phyloP scores from a whole-genome alignment of 2,113 vertebrate genomes.

The Sinocyclocheilus anshuiensis region DNA sequence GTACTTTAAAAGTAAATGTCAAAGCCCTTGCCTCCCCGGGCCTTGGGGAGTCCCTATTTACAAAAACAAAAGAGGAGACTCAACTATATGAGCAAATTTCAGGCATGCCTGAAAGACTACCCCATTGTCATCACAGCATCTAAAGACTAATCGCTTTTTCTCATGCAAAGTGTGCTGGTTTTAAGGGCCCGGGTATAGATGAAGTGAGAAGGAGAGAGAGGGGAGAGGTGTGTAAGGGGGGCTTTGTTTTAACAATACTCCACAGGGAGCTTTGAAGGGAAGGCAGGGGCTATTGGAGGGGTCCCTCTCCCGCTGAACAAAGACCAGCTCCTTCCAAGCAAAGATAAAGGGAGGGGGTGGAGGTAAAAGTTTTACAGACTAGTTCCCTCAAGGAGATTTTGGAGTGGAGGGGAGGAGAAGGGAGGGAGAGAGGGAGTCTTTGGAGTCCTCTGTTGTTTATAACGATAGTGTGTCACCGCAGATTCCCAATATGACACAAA shows the following conservation, averaged over 20 bases:
- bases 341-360: slow-evolving; percentile 60
- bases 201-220: slow-evolving; percentile 49
- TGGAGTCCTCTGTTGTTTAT: slow-evolving; percentile 61
- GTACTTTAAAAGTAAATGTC: slow-evolving; percentile 67
- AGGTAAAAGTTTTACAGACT: slow-evolving; percentile 67
- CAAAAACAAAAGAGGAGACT: slow-evolving; percentile 71
- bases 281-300: slow-evolving; percentile 55
- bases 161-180: slow-evolving; percentile 79
- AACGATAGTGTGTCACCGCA: slow-evolving; percentile 67
- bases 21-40: slow-evolving; percentile 59
- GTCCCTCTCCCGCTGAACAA: slow-evolving; percentile 72
- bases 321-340: slow-evolving; percentile 76
- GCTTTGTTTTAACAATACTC: slow-evolving; percentile 81
- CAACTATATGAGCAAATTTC: slow-evolving; percentile 73
- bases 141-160: slow-evolving; percentile 82
- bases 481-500: slow-evolving; percentile 58
- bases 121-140: slow-evolving; percentile 75
- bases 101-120: slow-evolving; percentile 66
- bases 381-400: slow-evolving; percentile 68
- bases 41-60: slow-evolving; percentile 68
- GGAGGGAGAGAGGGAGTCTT: not conserved
- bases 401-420: slow-evolving; percentile 18
- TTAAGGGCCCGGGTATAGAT: slow-evolving; percentile 69
- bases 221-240: slow-evolving; percentile 38
- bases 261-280: slow-evolving; percentile 74